These are phyloP conservation scores for Rhopalosiphum maidis DNA, from an alignment of 1,140 invertebrate species.

Conservation along the genomic window DNA sequence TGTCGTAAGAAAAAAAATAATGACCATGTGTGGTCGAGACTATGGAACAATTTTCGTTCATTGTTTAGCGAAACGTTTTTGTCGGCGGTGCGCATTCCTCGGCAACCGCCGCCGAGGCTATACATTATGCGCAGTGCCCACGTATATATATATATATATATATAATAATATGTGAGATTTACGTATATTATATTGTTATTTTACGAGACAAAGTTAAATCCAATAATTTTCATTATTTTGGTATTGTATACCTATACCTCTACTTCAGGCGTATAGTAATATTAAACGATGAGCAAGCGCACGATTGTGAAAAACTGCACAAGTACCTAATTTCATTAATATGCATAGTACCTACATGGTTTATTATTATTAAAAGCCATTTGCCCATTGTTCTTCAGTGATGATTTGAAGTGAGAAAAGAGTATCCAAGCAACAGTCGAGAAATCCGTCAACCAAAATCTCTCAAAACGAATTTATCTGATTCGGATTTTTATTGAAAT, in stretches of 20 bases:
- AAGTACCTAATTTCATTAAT: background rate
- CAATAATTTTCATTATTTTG: background rate
- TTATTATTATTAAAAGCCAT: background rate
- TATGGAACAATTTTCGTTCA: background rate
- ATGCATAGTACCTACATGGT: background rate
- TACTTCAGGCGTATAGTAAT: background rate
- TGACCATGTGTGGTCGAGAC: slow-evolving; percentile 40
- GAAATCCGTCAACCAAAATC: background rate
- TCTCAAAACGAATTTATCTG: background rate
- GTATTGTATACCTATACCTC: background rate
- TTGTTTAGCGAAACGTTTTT: slow-evolving; percentile 19
- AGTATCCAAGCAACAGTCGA: too few relatives aligned
- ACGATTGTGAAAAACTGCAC: background rate
- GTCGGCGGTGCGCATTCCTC: background rate
- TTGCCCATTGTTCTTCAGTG: background rate
- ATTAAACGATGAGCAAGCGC: background rate
- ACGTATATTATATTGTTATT: background rate
- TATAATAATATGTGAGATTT: background rate
- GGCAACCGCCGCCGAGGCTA: background rate
- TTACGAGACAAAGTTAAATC: background rate
- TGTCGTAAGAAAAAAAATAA: slow-evolving; percentile 28
- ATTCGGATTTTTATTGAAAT: background rate
- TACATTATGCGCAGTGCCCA: background rate
- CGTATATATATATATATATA: background rate
- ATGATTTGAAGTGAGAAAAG: background rate